Evolutionary conservation across 2,797 vertebrate species (phyloP).

Genomic region (Chiroxiphia lanceolata): DNA sequence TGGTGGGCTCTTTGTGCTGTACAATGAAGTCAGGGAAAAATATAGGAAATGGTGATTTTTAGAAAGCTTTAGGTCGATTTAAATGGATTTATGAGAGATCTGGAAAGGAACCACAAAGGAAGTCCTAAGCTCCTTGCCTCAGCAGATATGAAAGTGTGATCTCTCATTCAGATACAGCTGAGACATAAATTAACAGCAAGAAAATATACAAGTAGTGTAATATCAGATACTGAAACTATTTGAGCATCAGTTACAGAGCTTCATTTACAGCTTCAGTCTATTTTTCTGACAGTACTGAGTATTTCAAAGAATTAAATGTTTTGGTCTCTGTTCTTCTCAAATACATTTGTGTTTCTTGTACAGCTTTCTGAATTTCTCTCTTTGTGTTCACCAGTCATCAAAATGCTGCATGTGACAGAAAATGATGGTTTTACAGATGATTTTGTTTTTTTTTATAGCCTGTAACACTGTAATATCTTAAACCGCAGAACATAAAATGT

Average conservation of each 20-base stretch:
- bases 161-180: background rate
- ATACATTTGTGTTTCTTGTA: background rate
- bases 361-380: background rate
- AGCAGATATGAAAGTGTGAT: background rate
- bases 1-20: background rate
- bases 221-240: background rate
- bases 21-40: background rate
- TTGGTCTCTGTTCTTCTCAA: background rate
- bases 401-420: background rate
- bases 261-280: background rate
- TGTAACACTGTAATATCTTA: background rate
- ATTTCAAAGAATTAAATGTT: background rate
- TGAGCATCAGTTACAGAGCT: background rate
- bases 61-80: background rate
- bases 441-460: background rate
- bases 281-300: background rate
- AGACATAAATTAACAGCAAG: background rate
- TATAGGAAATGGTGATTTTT: background rate
- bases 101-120: background rate
- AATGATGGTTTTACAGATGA: background rate
- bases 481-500: background rate
- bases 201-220: background rate
- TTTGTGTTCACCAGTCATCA: background rate
- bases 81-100: background rate
- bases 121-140: background rate